phyloP scores from a whole-genome alignment of 2,113 vertebrate species.

The Tragelaphus imberbis region DNA sequence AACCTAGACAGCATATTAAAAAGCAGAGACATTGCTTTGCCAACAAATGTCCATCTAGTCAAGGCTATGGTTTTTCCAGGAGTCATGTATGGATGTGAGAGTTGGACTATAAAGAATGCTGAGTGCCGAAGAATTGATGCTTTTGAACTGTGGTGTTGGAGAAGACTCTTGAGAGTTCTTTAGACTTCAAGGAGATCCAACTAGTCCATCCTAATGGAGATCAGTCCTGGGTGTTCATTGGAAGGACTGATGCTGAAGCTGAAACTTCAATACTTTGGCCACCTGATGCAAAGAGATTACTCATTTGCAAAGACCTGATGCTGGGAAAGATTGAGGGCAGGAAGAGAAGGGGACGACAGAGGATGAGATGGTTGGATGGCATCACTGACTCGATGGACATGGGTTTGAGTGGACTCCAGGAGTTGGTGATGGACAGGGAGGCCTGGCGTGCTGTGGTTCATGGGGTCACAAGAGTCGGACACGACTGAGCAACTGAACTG shows the following conservation, averaged over 20 bases:
- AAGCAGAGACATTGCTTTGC: not conserved
- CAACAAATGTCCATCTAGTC: not conserved
- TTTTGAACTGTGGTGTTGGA: not conserved
- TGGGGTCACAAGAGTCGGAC: fast-evolving
- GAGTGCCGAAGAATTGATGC: not conserved
- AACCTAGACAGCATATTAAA: not conserved
- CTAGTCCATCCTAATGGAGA: not conserved
- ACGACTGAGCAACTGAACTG: too few relatives aligned
- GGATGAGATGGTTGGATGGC: not conserved
- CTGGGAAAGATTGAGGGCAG: not conserved
- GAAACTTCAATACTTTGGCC: not conserved
- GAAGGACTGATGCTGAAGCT: not conserved
- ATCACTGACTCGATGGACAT: fast-evolving
- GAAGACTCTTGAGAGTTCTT: not conserved
- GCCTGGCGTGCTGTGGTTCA: fast-evolving
- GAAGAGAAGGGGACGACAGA: not conserved
- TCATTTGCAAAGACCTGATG: not conserved
- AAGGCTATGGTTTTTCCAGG: not conserved
- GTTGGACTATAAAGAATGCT: not conserved
- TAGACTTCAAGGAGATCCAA: not conserved
- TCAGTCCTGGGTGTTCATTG: not conserved
- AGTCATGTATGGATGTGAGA: not conserved
- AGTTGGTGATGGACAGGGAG: not conserved
- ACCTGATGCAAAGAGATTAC: fast-evolving
- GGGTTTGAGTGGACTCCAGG: fast-evolving